Conservation (phyloP, 2,113 vertebrate genomes). For the Numenius arquata region DNA sequence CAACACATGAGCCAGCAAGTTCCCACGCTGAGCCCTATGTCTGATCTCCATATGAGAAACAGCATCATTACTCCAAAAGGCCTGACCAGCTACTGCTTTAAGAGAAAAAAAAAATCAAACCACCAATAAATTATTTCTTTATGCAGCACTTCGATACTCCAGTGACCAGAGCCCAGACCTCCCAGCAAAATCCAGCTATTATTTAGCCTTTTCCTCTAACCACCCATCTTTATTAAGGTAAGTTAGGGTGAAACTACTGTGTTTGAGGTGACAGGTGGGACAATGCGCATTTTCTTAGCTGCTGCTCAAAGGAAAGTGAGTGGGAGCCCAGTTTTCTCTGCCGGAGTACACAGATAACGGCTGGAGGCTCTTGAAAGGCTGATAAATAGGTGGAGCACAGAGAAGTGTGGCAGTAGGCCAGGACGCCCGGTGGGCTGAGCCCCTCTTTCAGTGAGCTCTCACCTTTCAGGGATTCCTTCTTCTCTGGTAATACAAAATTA, state of each 20-base stretch:
- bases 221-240: neutral
- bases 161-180: neutral
- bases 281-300: neutral
- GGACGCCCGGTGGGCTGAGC: neutral
- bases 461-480: neutral
- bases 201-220: neutral
- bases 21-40: neutral
- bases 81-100: neutral
- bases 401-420: neutral
- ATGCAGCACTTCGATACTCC: neutral
- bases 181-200: neutral
- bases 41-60: neutral
- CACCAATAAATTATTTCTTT: neutral
- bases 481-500: neutral
- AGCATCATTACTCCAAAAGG: accelerated
- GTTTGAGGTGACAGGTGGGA: neutral
- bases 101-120: neutral
- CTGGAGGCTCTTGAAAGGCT: neutral
- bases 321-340: neutral
- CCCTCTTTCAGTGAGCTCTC: neutral
- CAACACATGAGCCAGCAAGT: neutral
- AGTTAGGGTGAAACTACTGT: neutral
- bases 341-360: neutral
- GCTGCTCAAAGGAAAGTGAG: neutral
- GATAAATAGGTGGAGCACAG: neutral